A percentile compares a stretch with the other conserved stretches of the same genome.
Conservation (phyloP, 2,888 invertebrate species). For the Eupithecia centaureata region DNA sequence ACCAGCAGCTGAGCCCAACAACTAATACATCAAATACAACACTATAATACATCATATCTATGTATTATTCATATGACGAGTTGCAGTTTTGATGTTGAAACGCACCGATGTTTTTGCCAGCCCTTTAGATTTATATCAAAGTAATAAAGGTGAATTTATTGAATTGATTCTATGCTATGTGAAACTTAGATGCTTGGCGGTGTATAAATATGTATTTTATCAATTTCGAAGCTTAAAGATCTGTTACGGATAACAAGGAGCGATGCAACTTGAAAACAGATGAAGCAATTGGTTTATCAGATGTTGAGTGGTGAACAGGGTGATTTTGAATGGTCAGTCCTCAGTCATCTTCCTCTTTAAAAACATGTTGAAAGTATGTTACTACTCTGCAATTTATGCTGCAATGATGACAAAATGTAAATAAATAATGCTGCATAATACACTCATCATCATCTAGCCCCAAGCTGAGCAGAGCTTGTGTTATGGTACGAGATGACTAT, state of each 20-base stretch:
- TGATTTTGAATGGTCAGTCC: not conserved
- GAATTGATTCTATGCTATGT: slow-evolving; percentile 51
- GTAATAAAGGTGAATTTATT: slow-evolving; percentile 62
- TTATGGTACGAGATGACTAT: no score
- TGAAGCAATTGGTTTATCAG: slow-evolving; percentile 3
- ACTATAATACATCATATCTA: slow-evolving; percentile 71
- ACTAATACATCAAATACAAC: slow-evolving; percentile 51
- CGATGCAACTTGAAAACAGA: not conserved
- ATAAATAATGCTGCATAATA: no score
- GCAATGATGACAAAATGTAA: not conserved
- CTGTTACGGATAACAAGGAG: slow-evolving; percentile 23
- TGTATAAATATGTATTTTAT: slow-evolving; percentile 11
- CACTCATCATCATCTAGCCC: no score
- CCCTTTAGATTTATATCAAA: slow-evolving; percentile 59
- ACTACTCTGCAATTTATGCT: not conserved
- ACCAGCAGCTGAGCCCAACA: slow-evolving; percentile 47
- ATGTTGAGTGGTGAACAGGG: not conserved
- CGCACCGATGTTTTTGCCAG: slow-evolving; percentile 61
- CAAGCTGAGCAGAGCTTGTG: no score
- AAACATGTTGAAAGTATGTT: not conserved
- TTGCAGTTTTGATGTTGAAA: slow-evolving; percentile 74
- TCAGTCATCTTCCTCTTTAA: not conserved
- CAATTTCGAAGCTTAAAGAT: slow-evolving; percentile 9
- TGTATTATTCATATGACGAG: slow-evolving; percentile 77
- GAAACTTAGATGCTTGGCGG: slow-evolving; percentile 16